Evolutionary conservation across 64 coral and sea anemone genomes (phyloP).

Genomic region (Anthopleura sola): DNA sequence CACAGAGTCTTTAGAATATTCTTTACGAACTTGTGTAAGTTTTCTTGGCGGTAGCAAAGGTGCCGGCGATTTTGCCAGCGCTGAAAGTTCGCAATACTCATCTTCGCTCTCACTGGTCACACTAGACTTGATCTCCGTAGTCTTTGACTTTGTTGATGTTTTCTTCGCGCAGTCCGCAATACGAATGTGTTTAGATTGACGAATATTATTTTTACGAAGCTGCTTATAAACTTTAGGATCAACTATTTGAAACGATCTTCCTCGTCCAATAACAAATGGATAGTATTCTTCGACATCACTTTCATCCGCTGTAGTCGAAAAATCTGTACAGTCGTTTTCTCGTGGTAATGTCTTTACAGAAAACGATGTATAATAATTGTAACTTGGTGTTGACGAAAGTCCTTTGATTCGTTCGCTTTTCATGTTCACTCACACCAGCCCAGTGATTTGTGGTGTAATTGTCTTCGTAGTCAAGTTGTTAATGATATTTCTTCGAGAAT

Average conservation of each 20-base stretch:
- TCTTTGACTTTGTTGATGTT: conserved; percentile 36
- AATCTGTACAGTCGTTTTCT: conserved; percentile 32
- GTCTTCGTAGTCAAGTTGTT: background rate
- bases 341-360: conserved; percentile 40
- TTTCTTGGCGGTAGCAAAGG: background rate
- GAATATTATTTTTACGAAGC: conserved; percentile 86
- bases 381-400: conserved; percentile 27
- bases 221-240: conserved; percentile 94
- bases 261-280: conserved; percentile 87
- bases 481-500: background rate
- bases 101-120: conserved; percentile 37
- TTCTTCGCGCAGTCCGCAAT: conserved; percentile 76
- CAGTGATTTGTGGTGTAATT: background rate
- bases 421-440: conserved; percentile 3
- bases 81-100: conserved; percentile 91
- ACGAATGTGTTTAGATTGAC: conserved; percentile 56
- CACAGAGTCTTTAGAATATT: background rate
- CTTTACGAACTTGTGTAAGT: background rate
- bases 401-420: conserved; percentile 37
- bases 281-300: conserved; percentile 84
- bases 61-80: conserved; percentile 69
- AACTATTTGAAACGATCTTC: conserved; percentile 78
- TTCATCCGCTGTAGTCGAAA: conserved; percentile 42
- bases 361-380: conserved; percentile 36
- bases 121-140: conserved; percentile 9